Base-by-base conservation (phyloP, 2,888 invertebrate genomes). In the Trachelus troglodyta region DNA sequence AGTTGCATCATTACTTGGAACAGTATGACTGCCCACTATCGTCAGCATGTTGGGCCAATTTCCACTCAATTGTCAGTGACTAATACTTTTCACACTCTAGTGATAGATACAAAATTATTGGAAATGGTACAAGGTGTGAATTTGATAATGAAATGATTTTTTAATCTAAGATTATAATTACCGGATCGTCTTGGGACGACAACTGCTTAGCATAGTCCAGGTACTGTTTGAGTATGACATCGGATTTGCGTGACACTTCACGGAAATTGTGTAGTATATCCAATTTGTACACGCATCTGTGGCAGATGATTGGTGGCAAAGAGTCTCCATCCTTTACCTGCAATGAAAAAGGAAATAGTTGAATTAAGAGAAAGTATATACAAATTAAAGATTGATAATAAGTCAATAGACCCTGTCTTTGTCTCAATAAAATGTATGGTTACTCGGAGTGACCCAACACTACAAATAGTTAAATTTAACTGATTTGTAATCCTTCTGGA, bases 261-360 rank as follows among this genome's bases (percentile, higher is more conserved):
- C 95, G 95, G 93, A 97, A 96, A 87, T 95, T 95, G 92, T 95
- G 94, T 87, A 96, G 94, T 81, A 95, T 94, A 90, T 96, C 95
- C 87, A 97, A 93, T 90, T 96, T 96, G 88, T 94, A 94, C 85
- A 94, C 94, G 92, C 97, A 97, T 85, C 94, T 94, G 81, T 94
- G 94, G 92, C 97, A 97, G 85, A 97, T 94, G 86, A 96, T 94
- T 86, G 95, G 94, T 85, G 96, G 96, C 90, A 96, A 93, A 87
- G 94, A 94, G 92, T 97, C 96, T 87, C 94, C 94, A 90, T 95
- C 95, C 87, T 95, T 94, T 83, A 96, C 95, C 96, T 96, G 92
- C 87, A 93, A 93, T 88, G 85, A 75, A 80, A 91, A 91, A 81
- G 68, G 85, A 82, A 81, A 80, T 74, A 81, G 31, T 23, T 56